Conservation (phyloP, 2,797 vertebrate species). For the Xyrichtys novacula region DNA sequence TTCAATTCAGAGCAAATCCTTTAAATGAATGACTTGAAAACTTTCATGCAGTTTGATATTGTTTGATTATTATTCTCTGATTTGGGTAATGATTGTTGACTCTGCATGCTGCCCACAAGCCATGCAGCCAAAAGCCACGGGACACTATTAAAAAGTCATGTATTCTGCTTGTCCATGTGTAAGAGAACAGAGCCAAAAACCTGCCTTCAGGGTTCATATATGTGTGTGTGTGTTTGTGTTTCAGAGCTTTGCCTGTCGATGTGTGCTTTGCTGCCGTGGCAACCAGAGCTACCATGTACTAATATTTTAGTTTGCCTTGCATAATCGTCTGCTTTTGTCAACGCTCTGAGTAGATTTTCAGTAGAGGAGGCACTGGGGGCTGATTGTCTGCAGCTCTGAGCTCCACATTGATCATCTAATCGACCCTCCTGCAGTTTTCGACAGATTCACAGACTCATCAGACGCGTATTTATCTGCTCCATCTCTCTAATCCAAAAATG, state of each 20-base stretch:
- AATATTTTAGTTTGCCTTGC: slow-evolving; percentile 65
- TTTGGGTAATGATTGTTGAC: slow-evolving; percentile 15
- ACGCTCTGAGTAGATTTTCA: slow-evolving; percentile 32
- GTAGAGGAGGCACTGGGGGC: slow-evolving; percentile 13
- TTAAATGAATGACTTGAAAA: slow-evolving; percentile 25
- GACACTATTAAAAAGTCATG: slow-evolving; percentile 25
- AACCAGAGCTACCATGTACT: slow-evolving; percentile 58
- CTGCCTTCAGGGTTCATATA: slow-evolving; percentile 44
- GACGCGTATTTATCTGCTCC: background rate
- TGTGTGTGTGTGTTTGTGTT: slow-evolving; percentile 34
- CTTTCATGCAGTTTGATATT: background rate
- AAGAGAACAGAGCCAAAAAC: slow-evolving; percentile 18
- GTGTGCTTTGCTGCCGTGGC: slow-evolving; percentile 67
- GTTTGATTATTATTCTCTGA: background rate
- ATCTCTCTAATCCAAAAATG: slow-evolving; percentile 22
- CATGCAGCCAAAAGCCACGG: slow-evolving; percentile 15
- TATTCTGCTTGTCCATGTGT: slow-evolving; percentile 23
- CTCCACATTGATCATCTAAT: slow-evolving; percentile 11
- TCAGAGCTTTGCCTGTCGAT: slow-evolving; percentile 18
- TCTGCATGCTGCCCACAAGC: background rate
- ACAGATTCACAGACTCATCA: slow-evolving; percentile 43
- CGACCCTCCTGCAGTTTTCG: slow-evolving; percentile 9
- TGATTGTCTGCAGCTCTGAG: slow-evolving; percentile 28
- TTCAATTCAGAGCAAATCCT: background rate
- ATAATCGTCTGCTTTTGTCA: slow-evolving; percentile 64